These are phyloP conservation scores for Ostrea denselamellosa DNA, from an alignment of 1,140 invertebrate genomes.

Conservation along the genomic window DNA sequence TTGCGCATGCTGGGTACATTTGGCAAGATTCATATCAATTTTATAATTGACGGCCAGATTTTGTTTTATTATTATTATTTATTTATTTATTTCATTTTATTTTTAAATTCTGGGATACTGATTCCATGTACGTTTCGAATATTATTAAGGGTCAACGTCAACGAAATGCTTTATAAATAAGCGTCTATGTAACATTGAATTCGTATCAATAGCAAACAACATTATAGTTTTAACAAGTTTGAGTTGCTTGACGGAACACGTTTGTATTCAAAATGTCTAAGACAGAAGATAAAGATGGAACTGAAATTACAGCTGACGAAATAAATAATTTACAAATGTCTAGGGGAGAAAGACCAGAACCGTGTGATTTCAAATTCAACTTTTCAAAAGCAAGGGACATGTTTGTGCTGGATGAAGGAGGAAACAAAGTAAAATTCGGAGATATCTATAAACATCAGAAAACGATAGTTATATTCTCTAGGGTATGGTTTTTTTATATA, in stretches of 20 bases:
- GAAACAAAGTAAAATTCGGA: constrained; percentile 67
- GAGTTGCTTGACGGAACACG: background rate
- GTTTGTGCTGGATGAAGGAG: constrained; percentile 66
- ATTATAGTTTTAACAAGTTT: background rate
- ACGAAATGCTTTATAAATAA: background rate
- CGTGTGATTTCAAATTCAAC: constrained; percentile 52
- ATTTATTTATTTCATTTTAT: too few species aligned
- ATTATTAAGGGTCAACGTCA: too few species aligned
- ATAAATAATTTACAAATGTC: constrained; percentile 64
- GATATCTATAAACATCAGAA: constrained; percentile 71
- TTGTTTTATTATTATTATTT: too few species aligned
- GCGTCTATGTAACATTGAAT: background rate
- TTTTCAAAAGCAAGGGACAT: constrained; percentile 56
- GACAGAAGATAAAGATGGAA: constrained; percentile 39
- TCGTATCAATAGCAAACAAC: constrained; percentile 25
- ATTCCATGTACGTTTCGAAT: too few species aligned
- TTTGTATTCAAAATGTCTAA: background rate
- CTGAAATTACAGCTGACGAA: constrained; percentile 36
- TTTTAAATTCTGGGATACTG: too few species aligned
- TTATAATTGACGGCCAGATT: too few species aligned
- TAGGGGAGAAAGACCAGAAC: constrained; percentile 55
- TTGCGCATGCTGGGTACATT: too few species aligned
- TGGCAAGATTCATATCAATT: too few species aligned
- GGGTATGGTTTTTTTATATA: constrained; percentile 60
- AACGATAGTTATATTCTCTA: constrained; percentile 67